Evolutionary conservation across 2,888 invertebrate species (phyloP), one percentile per base, ranked within the genome.

Genomic region (Lacanobia oleracea): DNA sequence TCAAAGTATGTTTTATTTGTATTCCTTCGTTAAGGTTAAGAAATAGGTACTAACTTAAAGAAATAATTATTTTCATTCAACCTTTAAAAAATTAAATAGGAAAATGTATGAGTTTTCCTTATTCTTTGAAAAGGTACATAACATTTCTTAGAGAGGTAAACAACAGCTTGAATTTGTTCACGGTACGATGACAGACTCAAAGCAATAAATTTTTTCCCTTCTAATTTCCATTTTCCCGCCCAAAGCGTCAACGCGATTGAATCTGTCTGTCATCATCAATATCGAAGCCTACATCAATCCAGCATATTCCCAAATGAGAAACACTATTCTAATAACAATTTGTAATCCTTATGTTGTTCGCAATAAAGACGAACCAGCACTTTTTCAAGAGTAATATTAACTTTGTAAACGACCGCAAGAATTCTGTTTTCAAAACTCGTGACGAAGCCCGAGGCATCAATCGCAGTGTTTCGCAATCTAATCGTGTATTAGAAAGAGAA

Each of bases 201-300:
- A 63, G 66, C 67, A 81, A 83, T 81, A 88, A 85, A 87, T 27
- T 87, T 88, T n/a, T 88, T 86, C 82, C 83, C 85, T 77, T 77
- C 82, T 81, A 86, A 89, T 90, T 89, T 90, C 81, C 86, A 91
- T 90, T 92, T 86, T 93, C 91, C 92, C 91, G 92, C 93, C 93
- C 91, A 91, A 87, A 92, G 92, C 91, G 90, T 92, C 91, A 89
- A 90, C 91, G 88, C 88, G 85, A 91, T 90, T 90, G 91, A 93
- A 94, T 94, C 89, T 90, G 86, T 89, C 88, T 91, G 91, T 94
- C 93, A 93, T 93, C 94, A 92, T 89, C 84, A 87, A 88, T 82
- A 88, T 88, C 84, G 88, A 93, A 89, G 91, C 91, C 89, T 86
- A 87, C 92, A 94, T 93, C 91, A 94, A 94, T 94, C 92, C 48